A percentile compares a stretch with the other conserved stretches of the same genome.
Evolutionary conservation across 2,797 vertebrate species (phyloP).

Genomic region (Limosa lapponica): DNA sequence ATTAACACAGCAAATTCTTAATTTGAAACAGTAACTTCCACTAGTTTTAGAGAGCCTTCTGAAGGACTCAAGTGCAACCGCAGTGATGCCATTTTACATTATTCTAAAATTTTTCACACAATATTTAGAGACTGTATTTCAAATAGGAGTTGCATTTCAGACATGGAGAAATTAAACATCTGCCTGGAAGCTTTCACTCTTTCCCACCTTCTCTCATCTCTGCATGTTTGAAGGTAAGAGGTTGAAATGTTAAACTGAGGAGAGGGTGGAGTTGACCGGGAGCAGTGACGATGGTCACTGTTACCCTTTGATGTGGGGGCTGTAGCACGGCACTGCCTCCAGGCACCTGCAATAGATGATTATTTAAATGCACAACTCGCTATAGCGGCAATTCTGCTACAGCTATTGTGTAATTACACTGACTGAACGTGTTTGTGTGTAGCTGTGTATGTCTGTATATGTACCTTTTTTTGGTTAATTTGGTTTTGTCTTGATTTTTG

Average conservation of each 20-base stretch:
- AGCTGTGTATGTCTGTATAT: rapidly evolving
- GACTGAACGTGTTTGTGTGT: too few relatives aligned
- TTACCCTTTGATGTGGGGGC: rapidly evolving
- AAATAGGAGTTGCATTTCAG: not conserved
- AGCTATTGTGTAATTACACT: not conserved
- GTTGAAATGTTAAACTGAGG: not conserved
- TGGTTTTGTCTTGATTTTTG: not conserved
- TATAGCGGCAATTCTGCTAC: rapidly evolving
- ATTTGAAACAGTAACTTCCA: not conserved
- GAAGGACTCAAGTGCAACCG: not conserved
- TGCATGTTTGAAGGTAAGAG: not conserved
- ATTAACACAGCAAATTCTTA: not conserved
- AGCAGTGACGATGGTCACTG: not conserved
- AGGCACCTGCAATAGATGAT: not conserved
- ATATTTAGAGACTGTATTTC: not conserved
- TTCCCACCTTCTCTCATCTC: not conserved
- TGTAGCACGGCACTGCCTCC: rapidly evolving
- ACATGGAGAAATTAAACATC: not conserved
- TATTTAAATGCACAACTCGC: not conserved
- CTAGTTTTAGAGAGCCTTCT: not conserved
- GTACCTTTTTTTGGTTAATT: not conserved
- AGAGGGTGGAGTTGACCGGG: not conserved
- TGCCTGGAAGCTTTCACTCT: not conserved
- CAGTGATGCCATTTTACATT: not conserved
- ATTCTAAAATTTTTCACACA: not conserved